A percentile compares a stretch with the other conserved stretches of the same genome.
Evolutionary conservation across 2,797 vertebrate species (phyloP).

Genomic region (Manis crassicaudata): DNA sequence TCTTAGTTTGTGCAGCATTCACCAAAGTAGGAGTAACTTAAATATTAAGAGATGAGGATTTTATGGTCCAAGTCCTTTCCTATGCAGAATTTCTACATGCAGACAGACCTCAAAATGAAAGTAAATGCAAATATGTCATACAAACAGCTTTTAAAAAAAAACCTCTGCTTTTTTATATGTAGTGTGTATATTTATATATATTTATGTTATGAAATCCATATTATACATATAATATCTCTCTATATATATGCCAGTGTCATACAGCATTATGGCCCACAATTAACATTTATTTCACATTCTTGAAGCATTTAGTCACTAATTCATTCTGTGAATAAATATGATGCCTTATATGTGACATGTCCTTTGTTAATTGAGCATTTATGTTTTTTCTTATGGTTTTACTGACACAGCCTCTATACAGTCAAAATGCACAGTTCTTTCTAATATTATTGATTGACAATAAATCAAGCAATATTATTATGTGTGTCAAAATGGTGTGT

Average conservation of each 20-base stretch:
- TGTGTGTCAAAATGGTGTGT: not conserved
- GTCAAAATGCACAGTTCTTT: not conserved
- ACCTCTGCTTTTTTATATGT: not conserved
- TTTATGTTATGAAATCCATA: not conserved
- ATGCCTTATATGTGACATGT: not conserved
- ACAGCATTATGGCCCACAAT: not conserved
- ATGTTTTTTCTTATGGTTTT: not conserved
- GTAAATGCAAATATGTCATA: not conserved
- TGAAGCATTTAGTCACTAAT: not conserved
- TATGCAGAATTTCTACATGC: not conserved
- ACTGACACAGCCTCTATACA: not conserved
- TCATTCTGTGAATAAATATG: slow-evolving; percentile 42
- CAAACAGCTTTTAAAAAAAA: not conserved
- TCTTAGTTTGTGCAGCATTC: slow-evolving; percentile 4
- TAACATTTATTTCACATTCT: not conserved
- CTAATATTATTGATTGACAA: not conserved
- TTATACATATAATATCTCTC: not conserved
- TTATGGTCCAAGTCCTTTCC: not conserved
- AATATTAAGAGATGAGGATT: not conserved
- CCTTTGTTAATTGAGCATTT: not conserved
- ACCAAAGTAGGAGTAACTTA: not conserved
- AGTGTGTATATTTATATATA: not conserved
- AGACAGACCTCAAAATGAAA: not conserved
- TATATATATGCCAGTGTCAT: not conserved
- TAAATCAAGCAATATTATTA: not conserved